Conservation (phyloP, 2,113 vertebrate species). For the Crocuta crocuta region DNA sequence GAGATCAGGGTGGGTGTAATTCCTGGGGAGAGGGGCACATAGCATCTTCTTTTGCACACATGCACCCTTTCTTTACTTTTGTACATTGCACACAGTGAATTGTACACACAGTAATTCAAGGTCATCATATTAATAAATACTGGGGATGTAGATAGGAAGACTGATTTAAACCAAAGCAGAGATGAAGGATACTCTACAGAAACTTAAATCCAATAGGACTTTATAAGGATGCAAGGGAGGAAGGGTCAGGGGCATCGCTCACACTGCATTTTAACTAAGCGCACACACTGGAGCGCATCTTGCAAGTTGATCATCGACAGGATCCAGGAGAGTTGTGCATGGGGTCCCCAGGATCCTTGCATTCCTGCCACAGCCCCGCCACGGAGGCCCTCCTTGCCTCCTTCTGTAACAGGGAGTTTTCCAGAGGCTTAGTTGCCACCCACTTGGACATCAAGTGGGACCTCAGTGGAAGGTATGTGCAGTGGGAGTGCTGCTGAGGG, state of each 20-base stretch:
- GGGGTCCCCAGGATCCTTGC: not conserved
- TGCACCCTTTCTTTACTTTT: not conserved
- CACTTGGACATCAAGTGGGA: no score
- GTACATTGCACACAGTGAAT: not conserved
- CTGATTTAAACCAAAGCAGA: not conserved
- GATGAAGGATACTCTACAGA: not conserved
- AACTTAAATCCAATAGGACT: not conserved
- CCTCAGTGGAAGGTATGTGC: no score
- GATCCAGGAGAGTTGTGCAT: not conserved
- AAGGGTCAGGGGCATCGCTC: not conserved
- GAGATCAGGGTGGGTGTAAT: not conserved
- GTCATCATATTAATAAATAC: not conserved
- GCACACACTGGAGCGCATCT: not conserved
- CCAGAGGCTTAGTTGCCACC: not conserved
- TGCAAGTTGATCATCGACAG: accelerated
- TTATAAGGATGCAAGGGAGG: not conserved
- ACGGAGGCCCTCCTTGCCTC: not conserved
- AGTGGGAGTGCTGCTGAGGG: no score
- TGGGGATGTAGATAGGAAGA: not conserved
- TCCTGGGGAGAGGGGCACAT: not conserved
- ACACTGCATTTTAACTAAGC: accelerated
- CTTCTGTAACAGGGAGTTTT: not conserved
- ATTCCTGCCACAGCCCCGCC: not conserved
- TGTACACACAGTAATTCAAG: not conserved
- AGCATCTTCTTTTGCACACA: not conserved